Evolutionary conservation across 2,888 invertebrate species (phyloP).

Genomic region (Pegoplata infirma): DNA sequence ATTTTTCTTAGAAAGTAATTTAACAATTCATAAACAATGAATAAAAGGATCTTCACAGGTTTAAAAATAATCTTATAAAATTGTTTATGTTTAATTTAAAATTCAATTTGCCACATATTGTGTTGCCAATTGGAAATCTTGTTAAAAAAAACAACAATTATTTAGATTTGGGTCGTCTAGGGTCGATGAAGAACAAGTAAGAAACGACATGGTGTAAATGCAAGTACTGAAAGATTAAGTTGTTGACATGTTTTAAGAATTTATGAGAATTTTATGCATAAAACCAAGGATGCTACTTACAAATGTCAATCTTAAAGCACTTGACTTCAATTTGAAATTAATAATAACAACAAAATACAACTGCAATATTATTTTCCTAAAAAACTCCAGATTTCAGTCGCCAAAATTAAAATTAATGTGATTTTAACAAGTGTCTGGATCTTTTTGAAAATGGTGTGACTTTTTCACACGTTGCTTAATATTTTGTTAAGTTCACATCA

Average conservation of each 20-base stretch:
- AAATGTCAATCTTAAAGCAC: conserved; percentile 7
- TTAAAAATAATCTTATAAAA: conserved; percentile 6
- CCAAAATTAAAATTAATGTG: conserved; percentile 28
- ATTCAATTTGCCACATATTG: conserved; percentile 54
- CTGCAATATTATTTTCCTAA: not conserved
- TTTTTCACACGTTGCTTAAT: conserved; percentile 33
- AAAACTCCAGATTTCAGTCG: not conserved
- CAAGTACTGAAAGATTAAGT: conserved; percentile 11
- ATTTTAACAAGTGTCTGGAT: conserved; percentile 37
- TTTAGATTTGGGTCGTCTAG: not conserved
- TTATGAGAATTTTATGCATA: too few species aligned
- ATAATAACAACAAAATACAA: too few species aligned
- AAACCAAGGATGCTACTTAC: not conserved
- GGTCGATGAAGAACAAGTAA: not conserved
- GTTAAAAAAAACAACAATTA: conserved; percentile 4
- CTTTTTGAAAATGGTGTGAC: conserved; percentile 37
- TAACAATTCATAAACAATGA: not conserved
- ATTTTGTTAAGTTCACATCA: not conserved
- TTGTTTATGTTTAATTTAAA: conserved; percentile 56
- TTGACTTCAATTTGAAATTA: conserved; percentile 22
- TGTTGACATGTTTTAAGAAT: not conserved
- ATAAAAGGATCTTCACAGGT: not conserved
- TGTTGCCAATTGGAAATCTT: too few species aligned
- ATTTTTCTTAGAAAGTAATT: conserved; percentile 49
- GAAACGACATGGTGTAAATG: not conserved